Percentiles rank a stretch among this genome's conserved stretches.
These are phyloP conservation scores for Caenorhabditis panamensis DNA, from an alignment of 2,888 invertebrate genomes.

Conservation along the genomic window DNA sequence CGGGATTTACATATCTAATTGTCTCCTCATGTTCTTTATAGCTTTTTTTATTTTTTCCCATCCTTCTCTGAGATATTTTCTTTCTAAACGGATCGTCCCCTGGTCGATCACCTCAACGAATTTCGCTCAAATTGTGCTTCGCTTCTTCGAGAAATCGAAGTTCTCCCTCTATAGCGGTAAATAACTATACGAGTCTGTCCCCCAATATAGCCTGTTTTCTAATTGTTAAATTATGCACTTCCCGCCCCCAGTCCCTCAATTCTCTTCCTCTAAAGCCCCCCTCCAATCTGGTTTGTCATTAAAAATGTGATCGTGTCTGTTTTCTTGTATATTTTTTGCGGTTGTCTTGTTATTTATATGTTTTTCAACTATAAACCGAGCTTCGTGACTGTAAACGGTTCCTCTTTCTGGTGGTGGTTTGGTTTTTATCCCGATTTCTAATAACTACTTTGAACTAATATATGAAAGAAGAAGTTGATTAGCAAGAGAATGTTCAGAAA, in stretches of 20 bases:
- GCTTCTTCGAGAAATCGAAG: conserved; percentile 5
- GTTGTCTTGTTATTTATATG: conserved; percentile 22
- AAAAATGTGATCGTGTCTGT: conserved; percentile 24
- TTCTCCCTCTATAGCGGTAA: conserved; percentile 4
- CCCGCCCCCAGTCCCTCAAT: not conserved
- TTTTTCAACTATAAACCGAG: conserved; percentile 11
- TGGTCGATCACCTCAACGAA: not conserved
- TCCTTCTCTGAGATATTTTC: conserved; percentile 19
- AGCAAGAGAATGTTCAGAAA: not conserved
- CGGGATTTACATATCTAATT: conserved; percentile 2
- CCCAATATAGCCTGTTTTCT: conserved; percentile 2
- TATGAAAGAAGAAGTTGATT: not conserved
- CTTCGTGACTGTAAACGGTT: not conserved
- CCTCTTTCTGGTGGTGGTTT: not conserved
- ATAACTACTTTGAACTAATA: not conserved
- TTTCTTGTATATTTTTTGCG: conserved; percentile 23
- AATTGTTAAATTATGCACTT: conserved; percentile 1
- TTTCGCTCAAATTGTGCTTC: not conserved
- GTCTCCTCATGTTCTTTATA: conserved; percentile 10
- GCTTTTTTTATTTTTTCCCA: conserved; percentile 10
- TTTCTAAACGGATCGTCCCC: conserved; percentile 4
- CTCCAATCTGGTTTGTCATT: conserved; percentile 5
- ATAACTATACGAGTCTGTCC: conserved; percentile 7
- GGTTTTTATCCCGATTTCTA: not conserved
- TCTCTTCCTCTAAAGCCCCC: conserved; percentile 9